These are phyloP conservation scores for Ochotona curzoniae DNA, from an alignment of 2,113 vertebrate species.

Conservation along the genomic window DNA sequence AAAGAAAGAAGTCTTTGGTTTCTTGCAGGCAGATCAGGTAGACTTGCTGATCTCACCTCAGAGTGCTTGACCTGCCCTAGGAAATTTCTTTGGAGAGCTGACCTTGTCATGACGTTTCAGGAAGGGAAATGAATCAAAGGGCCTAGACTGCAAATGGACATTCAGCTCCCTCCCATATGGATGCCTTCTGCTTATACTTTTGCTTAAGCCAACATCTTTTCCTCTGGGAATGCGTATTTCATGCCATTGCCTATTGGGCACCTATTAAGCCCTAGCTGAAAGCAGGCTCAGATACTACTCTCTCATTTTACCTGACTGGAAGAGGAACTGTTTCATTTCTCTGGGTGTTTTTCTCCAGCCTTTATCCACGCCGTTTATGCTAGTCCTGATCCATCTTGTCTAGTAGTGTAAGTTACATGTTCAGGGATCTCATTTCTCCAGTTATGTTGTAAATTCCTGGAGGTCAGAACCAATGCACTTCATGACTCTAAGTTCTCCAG, in stretches of 20 bases:
- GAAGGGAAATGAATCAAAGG: neutral
- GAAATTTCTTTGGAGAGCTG: neutral
- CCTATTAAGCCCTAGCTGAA: neutral
- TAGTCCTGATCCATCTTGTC: neutral
- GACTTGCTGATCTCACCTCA: neutral
- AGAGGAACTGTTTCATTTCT: neutral
- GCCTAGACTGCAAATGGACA: neutral
- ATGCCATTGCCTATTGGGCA: neutral
- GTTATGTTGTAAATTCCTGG: neutral
- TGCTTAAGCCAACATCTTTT: neutral
- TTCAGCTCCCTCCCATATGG: neutral
- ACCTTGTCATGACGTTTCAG: neutral
- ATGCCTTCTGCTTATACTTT: neutral
- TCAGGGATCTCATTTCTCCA: neutral
- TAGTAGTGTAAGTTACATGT: neutral
- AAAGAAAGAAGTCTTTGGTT: neutral
- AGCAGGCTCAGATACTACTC: neutral
- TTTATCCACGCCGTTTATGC: neutral
- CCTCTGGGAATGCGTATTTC: neutral
- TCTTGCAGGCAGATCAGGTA: neutral
- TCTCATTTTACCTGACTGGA: neutral
- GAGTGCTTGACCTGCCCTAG: neutral
- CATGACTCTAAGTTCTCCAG: slow-evolving; percentile 1
- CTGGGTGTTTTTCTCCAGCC: neutral
- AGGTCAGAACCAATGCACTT: neutral